Conservation (phyloP, 2,888 invertebrate genomes). For the Cephonodes hylas region DNA sequence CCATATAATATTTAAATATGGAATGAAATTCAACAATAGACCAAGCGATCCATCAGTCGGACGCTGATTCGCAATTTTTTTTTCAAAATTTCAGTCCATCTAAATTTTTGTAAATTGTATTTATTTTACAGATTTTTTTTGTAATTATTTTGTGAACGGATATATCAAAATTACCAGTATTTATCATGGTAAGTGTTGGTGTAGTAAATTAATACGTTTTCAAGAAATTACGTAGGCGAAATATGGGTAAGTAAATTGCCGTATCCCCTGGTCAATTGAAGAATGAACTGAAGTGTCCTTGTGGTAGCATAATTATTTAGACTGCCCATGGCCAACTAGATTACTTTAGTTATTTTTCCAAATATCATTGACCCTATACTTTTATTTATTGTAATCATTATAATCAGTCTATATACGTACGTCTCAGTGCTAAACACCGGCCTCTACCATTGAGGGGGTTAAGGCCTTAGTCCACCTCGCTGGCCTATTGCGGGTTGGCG, state of each 20-base stretch:
- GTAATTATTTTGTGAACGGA: conserved; percentile 48
- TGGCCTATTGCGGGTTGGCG: too few species aligned
- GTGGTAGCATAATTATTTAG: background rate
- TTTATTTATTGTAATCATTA: too few species aligned
- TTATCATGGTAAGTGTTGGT: conserved; percentile 66
- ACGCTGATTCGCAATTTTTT: conserved; percentile 67
- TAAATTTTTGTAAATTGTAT: conserved; percentile 66
- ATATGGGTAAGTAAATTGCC: background rate
- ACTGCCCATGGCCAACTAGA: background rate
- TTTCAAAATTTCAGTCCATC: conserved; percentile 66
- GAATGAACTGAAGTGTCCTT: background rate
- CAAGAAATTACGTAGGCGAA: background rate
- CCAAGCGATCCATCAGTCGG: conserved; percentile 60
- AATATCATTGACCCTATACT: too few species aligned
- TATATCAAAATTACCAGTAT: conserved; percentile 64
- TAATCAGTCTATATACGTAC: too few species aligned
- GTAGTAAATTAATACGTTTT: background rate
- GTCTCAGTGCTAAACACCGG: too few species aligned
- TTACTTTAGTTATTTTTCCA: background rate
- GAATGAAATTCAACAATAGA: conserved; percentile 60
- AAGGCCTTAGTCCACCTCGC: too few species aligned
- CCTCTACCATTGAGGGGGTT: too few species aligned
- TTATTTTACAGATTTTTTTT: conserved; percentile 52
- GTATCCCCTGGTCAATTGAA: background rate
- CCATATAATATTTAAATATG: conserved; percentile 45